phyloP scores from a whole-genome alignment of 2,888 invertebrate species.

The Azorinus chamasolen region DNA sequence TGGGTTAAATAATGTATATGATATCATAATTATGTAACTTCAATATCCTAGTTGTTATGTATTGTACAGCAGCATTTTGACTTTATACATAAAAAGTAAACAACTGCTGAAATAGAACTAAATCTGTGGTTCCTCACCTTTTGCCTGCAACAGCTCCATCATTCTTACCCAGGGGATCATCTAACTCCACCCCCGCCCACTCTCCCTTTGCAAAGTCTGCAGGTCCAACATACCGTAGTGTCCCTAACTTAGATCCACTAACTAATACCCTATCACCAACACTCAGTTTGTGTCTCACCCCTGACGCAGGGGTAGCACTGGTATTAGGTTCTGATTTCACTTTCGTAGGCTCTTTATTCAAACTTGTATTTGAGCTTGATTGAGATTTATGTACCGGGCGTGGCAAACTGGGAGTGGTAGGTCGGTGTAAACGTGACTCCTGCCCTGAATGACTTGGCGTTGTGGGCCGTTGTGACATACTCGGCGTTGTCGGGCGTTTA shows the following conservation, averaged over 20 bases:
- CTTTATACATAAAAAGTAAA: too few species aligned
- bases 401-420: constrained; percentile 57
- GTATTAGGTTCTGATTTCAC: constrained; percentile 54
- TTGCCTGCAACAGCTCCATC: constrained; percentile 97
- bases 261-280: constrained; percentile 85
- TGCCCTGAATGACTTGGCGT: constrained; percentile 60
- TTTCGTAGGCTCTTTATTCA: constrained; percentile 65
- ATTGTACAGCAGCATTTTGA: too few species aligned
- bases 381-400: constrained; percentile 64
- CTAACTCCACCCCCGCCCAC: constrained; percentile 98
- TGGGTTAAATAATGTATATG: too few species aligned
- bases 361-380: constrained; percentile 76
- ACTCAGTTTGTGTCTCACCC: constrained; percentile 67
- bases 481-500: constrained; percentile 59
- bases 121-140: constrained; percentile 89
- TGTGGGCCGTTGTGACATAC: constrained; percentile 47
- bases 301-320: constrained; percentile 40
- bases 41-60: too few species aligned
- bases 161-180: constrained; percentile 97
- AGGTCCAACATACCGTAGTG: constrained; percentile 93
- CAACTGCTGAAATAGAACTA: too few species aligned
- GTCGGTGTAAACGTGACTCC: constrained; percentile 19
- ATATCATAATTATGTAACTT: too few species aligned
- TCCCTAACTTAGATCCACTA: constrained; percentile 91
- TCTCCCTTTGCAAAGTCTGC: constrained; percentile 97